Evolutionary conservation across 2,888 invertebrate species (phyloP).

Genomic region (Adineta ricciae): DNA sequence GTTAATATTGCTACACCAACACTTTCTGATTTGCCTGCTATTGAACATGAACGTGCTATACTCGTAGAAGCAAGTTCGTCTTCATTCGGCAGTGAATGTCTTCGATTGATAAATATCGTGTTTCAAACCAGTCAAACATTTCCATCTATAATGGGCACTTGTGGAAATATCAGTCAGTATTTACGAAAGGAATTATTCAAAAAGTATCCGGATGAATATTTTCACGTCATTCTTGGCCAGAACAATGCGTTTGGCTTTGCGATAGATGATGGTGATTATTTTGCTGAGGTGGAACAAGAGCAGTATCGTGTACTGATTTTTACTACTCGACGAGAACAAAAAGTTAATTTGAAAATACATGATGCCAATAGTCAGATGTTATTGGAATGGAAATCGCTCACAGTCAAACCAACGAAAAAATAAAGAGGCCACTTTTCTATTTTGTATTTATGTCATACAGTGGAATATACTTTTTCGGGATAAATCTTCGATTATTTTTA

Average conservation of each 20-base stretch:
- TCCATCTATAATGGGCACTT: neutral
- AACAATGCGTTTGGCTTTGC: neutral
- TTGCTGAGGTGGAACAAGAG: neutral
- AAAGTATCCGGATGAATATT: neutral
- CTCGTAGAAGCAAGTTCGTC: neutral
- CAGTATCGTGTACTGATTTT: neutral
- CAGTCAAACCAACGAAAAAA: neutral
- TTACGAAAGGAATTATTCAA: neutral
- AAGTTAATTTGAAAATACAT: neutral
- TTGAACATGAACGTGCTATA: neutral
- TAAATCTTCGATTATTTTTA: too few species aligned
- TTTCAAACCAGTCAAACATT: neutral
- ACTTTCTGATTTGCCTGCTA: neutral
- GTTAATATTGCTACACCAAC: neutral
- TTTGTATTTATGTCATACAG: neutral
- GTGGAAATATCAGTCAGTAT: neutral
- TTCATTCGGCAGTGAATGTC: neutral
- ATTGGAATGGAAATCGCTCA: neutral
- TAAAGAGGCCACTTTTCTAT: neutral
- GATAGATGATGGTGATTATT: neutral
- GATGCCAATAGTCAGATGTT: neutral
- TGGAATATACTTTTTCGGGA: too few species aligned
- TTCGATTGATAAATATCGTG: neutral
- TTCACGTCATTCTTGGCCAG: neutral
- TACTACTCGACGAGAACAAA: neutral